Base-by-base conservation (phyloP, 2,888 invertebrate species). In the Galerucella nymphaeae region DNA sequence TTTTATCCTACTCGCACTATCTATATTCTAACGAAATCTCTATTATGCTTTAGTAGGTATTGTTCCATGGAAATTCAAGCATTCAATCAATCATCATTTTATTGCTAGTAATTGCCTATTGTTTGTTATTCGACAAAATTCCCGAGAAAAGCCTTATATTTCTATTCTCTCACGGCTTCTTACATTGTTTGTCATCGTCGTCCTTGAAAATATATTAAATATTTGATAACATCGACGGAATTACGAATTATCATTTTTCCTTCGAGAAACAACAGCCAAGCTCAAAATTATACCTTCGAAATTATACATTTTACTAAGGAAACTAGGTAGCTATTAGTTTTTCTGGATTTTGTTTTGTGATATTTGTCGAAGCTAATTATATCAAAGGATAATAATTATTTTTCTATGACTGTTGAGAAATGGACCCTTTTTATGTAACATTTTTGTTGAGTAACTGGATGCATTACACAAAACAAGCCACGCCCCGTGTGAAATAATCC, bases 221-320 rank as follows among this genome's bases (percentile, higher is more conserved):
- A 62, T 62, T 62, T 62, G 9, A 62, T 62, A 41, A 8, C 5
- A 41, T 61, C 61, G 41, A 61, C n/a, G 18, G 57, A 62, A 62
- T 59, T 13, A 59, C 23, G 20, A 62, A 62, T 41, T 11, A 42
- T 41, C 42, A 16, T 62, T 59, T 59, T 59, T 59, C 30, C 41
- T 62, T 62, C 61, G 6, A 62, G 61, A 42, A 62, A 62, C 61
- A 16, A 62, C 18, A 23, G 13, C 41, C 13, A 62, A 13, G n/a
- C 18, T 62, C 16, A 62, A 13, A 66, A 66, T 57, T 66, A 66
- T 66, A 41, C 38, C 38, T 30, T 66, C 14, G 5, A 38, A 66
- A 66, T 66, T 11, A 41, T 18, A 55, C 41, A 66, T 42, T 18
- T 66, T 9, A 45, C 14, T 14, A 42, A 14, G 38, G 5, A 58